Percentiles rank a stretch among this genome's conserved stretches.
Conservation (phyloP, 1,140 invertebrate species). For the Gyrodactylus salaris region DNA sequence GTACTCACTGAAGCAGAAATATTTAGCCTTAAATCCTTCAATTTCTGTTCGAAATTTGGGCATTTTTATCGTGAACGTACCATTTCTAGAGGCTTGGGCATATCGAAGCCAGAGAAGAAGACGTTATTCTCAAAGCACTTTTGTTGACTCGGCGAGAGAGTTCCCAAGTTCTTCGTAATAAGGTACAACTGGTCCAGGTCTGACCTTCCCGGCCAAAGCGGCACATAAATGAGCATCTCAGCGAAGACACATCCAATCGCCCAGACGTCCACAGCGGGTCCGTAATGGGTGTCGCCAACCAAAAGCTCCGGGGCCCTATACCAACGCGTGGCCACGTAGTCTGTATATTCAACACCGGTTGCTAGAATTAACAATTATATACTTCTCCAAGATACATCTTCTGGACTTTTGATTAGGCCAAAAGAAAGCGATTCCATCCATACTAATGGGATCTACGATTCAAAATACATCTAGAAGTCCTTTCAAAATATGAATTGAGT, state of each 20-base stretch:
- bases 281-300: constrained; percentile 82
- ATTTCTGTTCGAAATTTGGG: too few relatives aligned
- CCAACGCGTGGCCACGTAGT: constrained; percentile 94
- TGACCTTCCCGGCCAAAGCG: constrained; percentile 74
- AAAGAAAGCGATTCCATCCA: too few relatives aligned
- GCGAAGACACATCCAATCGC: constrained; percentile 59
- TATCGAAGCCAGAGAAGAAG: background rate
- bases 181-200: constrained; percentile 89
- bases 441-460: too few relatives aligned
- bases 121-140: background rate
- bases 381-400: constrained; percentile 44
- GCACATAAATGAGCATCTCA: constrained; percentile 39
- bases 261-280: constrained; percentile 85
- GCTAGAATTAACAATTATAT: constrained; percentile 53
- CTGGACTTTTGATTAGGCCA: constrained; percentile 50
- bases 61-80: too few relatives aligned
- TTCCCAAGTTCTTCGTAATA: constrained; percentile 24
- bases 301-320: constrained; percentile 70
- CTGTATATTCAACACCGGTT: constrained; percentile 53
- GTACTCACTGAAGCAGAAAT: too few relatives aligned
- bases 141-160: background rate
- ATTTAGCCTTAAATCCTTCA: too few relatives aligned
- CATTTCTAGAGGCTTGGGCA: background rate
- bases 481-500: too few relatives aligned
- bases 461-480: too few relatives aligned